phyloP scores from a whole-genome alignment of 2,113 vertebrate species.

The Scortum barcoo region DNA sequence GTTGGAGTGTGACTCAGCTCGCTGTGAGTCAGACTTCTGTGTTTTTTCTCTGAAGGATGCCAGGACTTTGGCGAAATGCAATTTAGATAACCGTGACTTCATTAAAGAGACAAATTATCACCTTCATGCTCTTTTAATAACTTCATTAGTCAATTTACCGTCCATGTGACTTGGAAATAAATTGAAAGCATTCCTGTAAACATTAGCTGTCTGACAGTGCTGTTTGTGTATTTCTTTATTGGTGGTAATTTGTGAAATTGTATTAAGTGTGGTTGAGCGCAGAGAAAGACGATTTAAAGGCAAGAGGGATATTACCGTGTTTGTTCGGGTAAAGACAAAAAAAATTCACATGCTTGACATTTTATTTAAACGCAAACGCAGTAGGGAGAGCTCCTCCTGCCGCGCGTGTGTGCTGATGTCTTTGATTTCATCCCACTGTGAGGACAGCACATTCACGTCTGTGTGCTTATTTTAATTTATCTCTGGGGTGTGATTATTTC shows the following conservation, averaged over 20 bases:
- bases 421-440: constrained; percentile 10
- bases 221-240: constrained; percentile 11
- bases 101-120: constrained; percentile 17
- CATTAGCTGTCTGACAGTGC: not conserved
- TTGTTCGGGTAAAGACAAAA: not conserved
- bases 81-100: constrained; percentile 10
- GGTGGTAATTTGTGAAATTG: not conserved
- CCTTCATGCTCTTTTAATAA: not conserved
- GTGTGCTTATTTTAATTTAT: constrained; percentile 40
- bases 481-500: constrained; percentile 33
- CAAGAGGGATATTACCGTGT: not conserved
- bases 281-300: not conserved
- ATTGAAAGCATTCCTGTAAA: not conserved
- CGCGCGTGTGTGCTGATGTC: constrained; percentile 23
- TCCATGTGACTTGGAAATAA: not conserved
- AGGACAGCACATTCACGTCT: constrained; percentile 24
- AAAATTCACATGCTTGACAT: constrained; percentile 34
- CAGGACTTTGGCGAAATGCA: not conserved
- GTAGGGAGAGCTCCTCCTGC: constrained; percentile 28
- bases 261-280: not conserved
- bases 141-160: not conserved
- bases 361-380: constrained; percentile 16
- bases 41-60: not conserved
- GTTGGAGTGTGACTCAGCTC: not conserved
- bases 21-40: not conserved